Percentiles rank a stretch among this genome's conserved stretches.
Evolutionary conservation across 2,888 invertebrate species (phyloP).

Genomic region (Caenorhabditis drosophilae): DNA sequence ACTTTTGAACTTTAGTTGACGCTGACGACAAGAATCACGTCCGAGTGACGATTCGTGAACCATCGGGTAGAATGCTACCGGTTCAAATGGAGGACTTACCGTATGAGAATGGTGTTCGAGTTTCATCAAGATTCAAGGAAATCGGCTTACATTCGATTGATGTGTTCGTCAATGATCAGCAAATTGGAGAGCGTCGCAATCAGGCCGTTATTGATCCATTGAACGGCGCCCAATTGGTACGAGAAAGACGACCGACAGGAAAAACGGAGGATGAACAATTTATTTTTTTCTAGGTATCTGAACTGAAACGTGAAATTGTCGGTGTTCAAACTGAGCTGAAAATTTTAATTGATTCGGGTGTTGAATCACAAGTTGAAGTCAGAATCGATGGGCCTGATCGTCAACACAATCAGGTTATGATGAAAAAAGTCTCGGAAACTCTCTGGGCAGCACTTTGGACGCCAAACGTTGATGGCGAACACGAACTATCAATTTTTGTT

Average conservation of each 20-base stretch:
- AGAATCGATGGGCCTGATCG: constrained; percentile 60
- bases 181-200: constrained; percentile 40
- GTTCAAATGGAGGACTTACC: constrained; percentile 54
- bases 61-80: constrained; percentile 52
- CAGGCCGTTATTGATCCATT: constrained; percentile 46
- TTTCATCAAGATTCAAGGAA: constrained; percentile 52
- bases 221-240: constrained; percentile 47
- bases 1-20: constrained; percentile 26
- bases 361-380: constrained; percentile 52
- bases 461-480: constrained; percentile 54
- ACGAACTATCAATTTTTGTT: constrained; percentile 43
- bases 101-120: constrained; percentile 51
- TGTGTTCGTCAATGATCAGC: constrained; percentile 45
- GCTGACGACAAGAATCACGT: constrained; percentile 53
- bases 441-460: constrained; percentile 57
- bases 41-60: constrained; percentile 54
- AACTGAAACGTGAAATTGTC: constrained; percentile 46
- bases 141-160: constrained; percentile 45
- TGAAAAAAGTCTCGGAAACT: constrained; percentile 48
- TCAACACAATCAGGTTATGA: constrained; percentile 40
- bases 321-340: constrained; percentile 44
- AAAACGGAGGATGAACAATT: background rate
- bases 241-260: no score
- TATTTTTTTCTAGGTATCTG: constrained; percentile 26
- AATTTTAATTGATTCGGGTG: constrained; percentile 47